phyloP scores from a whole-genome alignment of 2,113 vertebrate species.

The Austrofundulus limnaeus region DNA sequence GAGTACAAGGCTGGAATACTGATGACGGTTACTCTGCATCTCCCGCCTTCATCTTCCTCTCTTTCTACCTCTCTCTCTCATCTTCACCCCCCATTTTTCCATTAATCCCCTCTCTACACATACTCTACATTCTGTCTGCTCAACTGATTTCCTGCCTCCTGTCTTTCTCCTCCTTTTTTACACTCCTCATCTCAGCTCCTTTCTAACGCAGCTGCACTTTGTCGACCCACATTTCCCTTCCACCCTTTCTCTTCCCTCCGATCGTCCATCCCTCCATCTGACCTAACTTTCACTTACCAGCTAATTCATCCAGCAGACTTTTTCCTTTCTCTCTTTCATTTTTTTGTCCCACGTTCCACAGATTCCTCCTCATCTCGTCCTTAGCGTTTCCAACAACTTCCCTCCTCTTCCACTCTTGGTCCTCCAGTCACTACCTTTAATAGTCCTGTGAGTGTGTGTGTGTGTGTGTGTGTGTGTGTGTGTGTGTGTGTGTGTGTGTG shows the following conservation, averaged over 20 bases:
- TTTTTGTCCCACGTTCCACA: neutral
- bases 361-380: constrained; percentile 29
- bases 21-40: constrained; percentile 51
- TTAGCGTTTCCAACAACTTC: constrained; percentile 5
- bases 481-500: too few species aligned
- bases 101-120: constrained; percentile 65
- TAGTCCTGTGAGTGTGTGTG: too few species aligned
- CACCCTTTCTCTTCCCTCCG: constrained; percentile 27
- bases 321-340: constrained; percentile 25
- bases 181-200: constrained; percentile 47
- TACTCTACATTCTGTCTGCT: constrained; percentile 71
- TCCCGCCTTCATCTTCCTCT: constrained; percentile 25
- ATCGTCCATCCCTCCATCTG: constrained; percentile 53
- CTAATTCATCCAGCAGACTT: constrained; percentile 46
- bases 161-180: constrained; percentile 36
- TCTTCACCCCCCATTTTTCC: constrained; percentile 32
- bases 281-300: constrained; percentile 60
- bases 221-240: constrained; percentile 59
- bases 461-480: neutral
- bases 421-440: constrained; percentile 31
- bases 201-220: constrained; percentile 63
- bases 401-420: constrained; percentile 16
- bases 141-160: constrained; percentile 70
- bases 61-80: constrained; percentile 50
- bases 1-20: constrained; percentile 67